A percentile compares a stretch with the other conserved stretches of the same genome.
Evolutionary conservation across 2,113 vertebrate species (phyloP).

Genomic region (Furnarius figulus): DNA sequence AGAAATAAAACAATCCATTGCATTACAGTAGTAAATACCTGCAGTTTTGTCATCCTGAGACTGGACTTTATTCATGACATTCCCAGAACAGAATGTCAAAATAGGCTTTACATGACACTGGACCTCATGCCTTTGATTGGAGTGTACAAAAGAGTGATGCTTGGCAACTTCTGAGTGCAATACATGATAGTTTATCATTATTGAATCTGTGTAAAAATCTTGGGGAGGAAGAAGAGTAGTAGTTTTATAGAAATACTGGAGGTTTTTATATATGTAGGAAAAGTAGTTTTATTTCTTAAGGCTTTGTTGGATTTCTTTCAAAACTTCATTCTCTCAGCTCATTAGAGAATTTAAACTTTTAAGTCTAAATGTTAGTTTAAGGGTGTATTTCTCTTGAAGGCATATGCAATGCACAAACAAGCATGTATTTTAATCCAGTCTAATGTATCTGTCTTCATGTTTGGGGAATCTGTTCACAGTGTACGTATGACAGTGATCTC

Average conservation of each 20-base stretch:
- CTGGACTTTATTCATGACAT: background rate
- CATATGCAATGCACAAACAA: background rate
- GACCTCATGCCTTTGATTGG: background rate
- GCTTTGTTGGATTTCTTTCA: background rate
- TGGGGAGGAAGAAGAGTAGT: background rate
- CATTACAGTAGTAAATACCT: background rate
- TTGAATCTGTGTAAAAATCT: background rate
- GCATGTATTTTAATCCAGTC: background rate
- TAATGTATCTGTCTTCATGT: background rate
- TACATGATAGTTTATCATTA: background rate
- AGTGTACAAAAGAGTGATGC: background rate
- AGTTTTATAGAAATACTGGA: background rate
- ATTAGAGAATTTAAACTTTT: background rate
- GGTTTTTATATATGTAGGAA: background rate
- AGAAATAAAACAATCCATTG: background rate
- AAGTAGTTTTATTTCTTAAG: background rate
- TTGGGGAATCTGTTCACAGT: background rate
- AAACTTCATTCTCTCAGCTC: background rate
- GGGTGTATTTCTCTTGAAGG: background rate
- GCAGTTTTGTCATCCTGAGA: background rate
- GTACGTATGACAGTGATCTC: background rate
- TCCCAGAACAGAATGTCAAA: background rate
- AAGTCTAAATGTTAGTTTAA: background rate
- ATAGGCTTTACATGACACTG: background rate
- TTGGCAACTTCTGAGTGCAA: background rate